Base-by-base conservation (phyloP, 2,888 invertebrate species). In the Hanleya hanleyi region DNA sequence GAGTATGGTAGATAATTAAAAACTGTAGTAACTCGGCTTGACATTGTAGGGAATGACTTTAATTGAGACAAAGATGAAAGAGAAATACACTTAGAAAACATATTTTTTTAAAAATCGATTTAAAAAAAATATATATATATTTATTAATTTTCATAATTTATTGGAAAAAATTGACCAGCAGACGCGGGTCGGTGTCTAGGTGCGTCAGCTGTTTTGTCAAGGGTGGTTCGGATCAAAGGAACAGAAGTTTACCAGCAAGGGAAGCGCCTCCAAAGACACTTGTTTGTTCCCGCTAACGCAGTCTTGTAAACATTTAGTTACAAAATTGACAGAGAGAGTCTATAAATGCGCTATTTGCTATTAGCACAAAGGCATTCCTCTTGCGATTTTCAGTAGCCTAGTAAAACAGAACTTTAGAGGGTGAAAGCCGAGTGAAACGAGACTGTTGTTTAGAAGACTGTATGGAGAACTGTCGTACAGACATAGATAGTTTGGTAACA, bases 281-380 rank as follows among this genome's bases (percentile, higher is more conserved):
- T 57, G 57, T 57, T 57, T 57, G 57, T 57, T 57, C 29, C 29
- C 29, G 29, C 12, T 57, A 57, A 57, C 29, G 26, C 57, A 57
- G 57, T 57, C 29, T 57, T 22, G 29, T 57, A 57, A 57, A 57
- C 57, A 57, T 57, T 57, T 22, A 29, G 22, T 15, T 15, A 57
- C 32, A 57, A 32, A 15, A 15, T 57, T 32, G 57, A 57, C 57
- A 29, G 57, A 26, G 22, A 18, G 57, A 57, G 22, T 57, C 22
- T 32, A 57, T 32, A 15, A 22, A 15, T 32, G 29, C 15, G 22
- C 57, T 47, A 22, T 47, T 32, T 29, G 22, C 22, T 57, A 57
- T 57, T 57, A 15, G 32, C 57, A 57, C 57, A 57, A 57, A 57
- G 57, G 29, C 57, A 57, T 57, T 57, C 57, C 57, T 15, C 12